These are phyloP conservation scores for Plotosus lineatus DNA, from an alignment of 2,113 vertebrate genomes.

Conservation along the genomic window DNA sequence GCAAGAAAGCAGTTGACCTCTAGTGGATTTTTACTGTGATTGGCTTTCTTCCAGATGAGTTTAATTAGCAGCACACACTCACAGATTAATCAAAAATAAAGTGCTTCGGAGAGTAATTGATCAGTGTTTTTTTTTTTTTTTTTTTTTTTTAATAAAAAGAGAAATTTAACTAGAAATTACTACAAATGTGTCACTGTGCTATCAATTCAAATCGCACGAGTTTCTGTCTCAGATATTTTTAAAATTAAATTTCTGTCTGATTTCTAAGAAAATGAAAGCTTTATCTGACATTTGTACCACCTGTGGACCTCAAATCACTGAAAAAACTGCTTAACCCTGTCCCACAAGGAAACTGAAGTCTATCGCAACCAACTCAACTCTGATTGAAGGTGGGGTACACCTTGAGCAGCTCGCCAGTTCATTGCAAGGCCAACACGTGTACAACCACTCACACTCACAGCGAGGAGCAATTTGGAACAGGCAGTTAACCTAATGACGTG, in stretches of 20 bases:
- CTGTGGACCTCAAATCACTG: background rate
- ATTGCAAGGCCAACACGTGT: too few species aligned
- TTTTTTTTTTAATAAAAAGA: background rate
- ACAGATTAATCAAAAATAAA: constrained; percentile 46
- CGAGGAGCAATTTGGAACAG: too few species aligned
- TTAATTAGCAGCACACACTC: constrained; percentile 45
- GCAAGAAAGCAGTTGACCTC: constrained; percentile 30
- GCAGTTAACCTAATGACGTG: too few species aligned
- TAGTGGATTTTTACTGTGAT: constrained; percentile 42
- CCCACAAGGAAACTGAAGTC: too few species aligned
- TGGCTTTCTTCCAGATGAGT: constrained; percentile 52
- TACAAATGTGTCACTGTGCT: background rate
- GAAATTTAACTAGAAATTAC: constrained; percentile 19
- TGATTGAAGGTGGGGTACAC: too few species aligned
- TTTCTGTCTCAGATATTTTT: too few species aligned
- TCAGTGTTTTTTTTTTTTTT: constrained; percentile 35
- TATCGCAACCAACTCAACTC: too few species aligned
- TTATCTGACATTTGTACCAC: too few species aligned
- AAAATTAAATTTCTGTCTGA: background rate
- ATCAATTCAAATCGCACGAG: background rate
- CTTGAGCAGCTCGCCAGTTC: too few species aligned
- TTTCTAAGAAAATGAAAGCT: too few species aligned
- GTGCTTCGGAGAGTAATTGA: constrained; percentile 41
- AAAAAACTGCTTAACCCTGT: too few species aligned
- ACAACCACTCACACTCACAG: too few species aligned